Conservation (phyloP, 2,797 vertebrate species). For the Muscicapa comitata region DNA sequence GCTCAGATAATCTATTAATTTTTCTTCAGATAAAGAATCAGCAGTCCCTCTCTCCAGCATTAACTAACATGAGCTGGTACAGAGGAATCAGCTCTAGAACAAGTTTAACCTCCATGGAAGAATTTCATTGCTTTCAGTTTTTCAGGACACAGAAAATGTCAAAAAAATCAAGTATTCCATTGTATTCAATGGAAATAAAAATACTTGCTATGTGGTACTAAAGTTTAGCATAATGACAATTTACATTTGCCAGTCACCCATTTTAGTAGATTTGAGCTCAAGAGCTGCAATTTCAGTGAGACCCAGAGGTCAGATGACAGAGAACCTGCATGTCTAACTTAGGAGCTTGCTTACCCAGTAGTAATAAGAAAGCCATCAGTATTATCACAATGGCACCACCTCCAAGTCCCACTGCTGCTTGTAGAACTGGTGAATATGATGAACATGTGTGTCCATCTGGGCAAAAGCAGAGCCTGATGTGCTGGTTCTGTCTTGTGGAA, state of each 20-base stretch:
- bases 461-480: conserved; percentile 76
- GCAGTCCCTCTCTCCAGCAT: background rate
- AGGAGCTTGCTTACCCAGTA: background rate
- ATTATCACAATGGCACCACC: background rate
- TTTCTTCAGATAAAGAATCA: background rate
- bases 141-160: background rate
- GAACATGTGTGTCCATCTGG: background rate
- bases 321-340: background rate
- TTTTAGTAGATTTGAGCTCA: background rate
- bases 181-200: background rate
- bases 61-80: background rate
- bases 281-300: background rate
- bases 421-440: background rate
- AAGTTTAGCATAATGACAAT: background rate
- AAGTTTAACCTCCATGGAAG: background rate
- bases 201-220: background rate
- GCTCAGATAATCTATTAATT: background rate
- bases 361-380: background rate
- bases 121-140: background rate
- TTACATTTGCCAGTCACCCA: background rate
- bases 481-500: conserved; percentile 34
- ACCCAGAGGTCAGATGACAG: background rate
- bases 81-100: background rate
- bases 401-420: background rate
- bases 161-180: background rate